These are phyloP conservation scores for Prunella fulvescens DNA, from an alignment of 2,113 vertebrate species.

Conservation along the genomic window DNA sequence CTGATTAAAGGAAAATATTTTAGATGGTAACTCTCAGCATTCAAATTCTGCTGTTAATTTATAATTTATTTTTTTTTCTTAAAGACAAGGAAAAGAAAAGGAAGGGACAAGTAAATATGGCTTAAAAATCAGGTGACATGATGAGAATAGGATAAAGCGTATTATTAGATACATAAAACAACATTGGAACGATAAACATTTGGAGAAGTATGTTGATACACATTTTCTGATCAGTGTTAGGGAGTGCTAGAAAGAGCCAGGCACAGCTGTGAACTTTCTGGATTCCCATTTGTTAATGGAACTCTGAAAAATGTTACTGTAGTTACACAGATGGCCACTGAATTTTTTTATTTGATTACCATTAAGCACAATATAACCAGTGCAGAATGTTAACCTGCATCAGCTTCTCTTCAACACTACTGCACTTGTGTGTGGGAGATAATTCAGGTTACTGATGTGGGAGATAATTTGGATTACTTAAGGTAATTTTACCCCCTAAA, in stretches of 20 bases:
- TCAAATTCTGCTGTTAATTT: background rate
- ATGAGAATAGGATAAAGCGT: background rate
- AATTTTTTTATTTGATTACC: background rate
- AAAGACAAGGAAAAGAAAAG: background rate
- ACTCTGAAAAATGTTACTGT: background rate
- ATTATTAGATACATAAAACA: background rate
- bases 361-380: background rate
- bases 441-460: too few species aligned
- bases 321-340: background rate
- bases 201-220: background rate
- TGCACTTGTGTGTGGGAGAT: rapidly evolving
- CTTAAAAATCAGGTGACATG: background rate
- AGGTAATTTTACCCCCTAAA: too few species aligned
- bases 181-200: background rate
- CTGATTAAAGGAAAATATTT: background rate
- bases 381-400: background rate
- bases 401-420: background rate
- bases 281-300: background rate
- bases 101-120: background rate
- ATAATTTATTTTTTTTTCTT: background rate
- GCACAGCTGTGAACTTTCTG: background rate
- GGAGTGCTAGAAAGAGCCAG: background rate
- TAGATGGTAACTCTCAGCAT: background rate
- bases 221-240: background rate
- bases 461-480: too few species aligned